Conservation (phyloP, 2,888 invertebrate genomes). For the Rosalia funebris region DNA sequence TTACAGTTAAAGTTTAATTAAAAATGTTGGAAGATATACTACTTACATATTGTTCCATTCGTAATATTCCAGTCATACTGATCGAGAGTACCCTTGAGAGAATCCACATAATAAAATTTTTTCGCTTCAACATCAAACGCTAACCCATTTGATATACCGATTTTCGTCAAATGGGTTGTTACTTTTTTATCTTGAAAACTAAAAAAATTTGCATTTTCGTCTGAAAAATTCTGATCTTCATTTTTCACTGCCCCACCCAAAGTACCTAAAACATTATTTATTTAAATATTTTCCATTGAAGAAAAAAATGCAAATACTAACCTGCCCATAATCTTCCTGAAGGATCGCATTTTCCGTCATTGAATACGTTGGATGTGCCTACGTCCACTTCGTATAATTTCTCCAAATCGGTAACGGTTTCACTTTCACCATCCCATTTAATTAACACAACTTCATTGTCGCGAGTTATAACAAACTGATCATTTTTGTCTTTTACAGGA, state of each 20-base stretch:
- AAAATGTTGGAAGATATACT: too few relatives aligned
- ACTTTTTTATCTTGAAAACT: slow-evolving; percentile 44
- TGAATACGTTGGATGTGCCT: slow-evolving; percentile 71
- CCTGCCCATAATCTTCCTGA: slow-evolving; percentile 74
- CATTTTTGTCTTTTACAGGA: slow-evolving; percentile 66
- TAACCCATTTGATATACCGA: slow-evolving; percentile 72
- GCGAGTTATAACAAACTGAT: slow-evolving; percentile 74
- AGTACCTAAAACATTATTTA: too few relatives aligned
- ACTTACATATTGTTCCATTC: slow-evolving; percentile 64
- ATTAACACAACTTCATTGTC: slow-evolving; percentile 70
- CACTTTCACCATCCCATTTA: slow-evolving; percentile 73
- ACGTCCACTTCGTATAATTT: slow-evolving; percentile 70
- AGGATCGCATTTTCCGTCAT: slow-evolving; percentile 84
- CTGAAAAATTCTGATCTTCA: too few relatives aligned
- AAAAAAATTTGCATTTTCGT: too few relatives aligned
- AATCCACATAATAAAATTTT: slow-evolving; percentile 81
- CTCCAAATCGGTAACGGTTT: slow-evolving; percentile 65
- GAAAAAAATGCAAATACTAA: too few relatives aligned
- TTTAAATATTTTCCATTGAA: too few relatives aligned
- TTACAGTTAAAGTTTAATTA: too few relatives aligned
- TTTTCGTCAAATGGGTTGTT: slow-evolving; percentile 43
- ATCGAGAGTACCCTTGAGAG: slow-evolving; percentile 71
- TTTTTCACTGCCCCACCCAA: too few relatives aligned
- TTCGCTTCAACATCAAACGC: slow-evolving; percentile 75
- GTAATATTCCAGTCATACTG: slow-evolving; percentile 73